Percentiles rank a stretch among this genome's conserved stretches.
Conservation (phyloP, 1,140 invertebrate species). For the Leptinotarsa undecemlineata region DNA sequence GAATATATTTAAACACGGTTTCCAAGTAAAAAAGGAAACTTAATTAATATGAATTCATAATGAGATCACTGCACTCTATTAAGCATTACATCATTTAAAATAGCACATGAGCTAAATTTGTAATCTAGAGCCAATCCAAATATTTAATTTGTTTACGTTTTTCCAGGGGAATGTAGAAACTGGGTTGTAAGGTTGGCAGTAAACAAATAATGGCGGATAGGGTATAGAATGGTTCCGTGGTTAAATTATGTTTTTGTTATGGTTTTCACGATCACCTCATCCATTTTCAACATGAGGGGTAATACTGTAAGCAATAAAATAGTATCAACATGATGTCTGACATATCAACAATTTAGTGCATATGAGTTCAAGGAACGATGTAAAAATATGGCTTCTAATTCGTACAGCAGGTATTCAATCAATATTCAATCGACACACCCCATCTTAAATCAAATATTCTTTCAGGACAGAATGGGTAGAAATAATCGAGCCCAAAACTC, state of each 20-base stretch:
- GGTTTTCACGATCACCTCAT: conserved; percentile 35
- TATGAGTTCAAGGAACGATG: conserved; percentile 34
- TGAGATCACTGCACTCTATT: conserved; percentile 14
- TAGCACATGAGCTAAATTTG: conserved; percentile 8
- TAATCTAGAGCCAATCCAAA: conserved; percentile 17
- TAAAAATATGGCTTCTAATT: conserved; percentile 53
- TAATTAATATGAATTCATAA: conserved; percentile 7
- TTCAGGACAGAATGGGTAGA: conserved; percentile 95
- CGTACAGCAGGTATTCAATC: conserved; percentile 54
- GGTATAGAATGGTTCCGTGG: conserved; percentile 33
- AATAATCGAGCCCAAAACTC: conserved; percentile 96
- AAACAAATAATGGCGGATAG: conserved; percentile 43
- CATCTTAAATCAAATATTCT: conserved; percentile 33
- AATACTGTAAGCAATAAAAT: conserved; percentile 39
- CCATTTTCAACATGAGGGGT: conserved; percentile 37
- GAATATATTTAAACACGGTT: too few species aligned
- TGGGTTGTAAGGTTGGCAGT: conserved; percentile 26
- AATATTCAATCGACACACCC: conserved; percentile 50
- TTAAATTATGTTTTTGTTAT: conserved; percentile 39
- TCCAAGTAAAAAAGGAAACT: too few species aligned
- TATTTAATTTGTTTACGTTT: conserved; percentile 25
- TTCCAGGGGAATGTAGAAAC: conserved; percentile 22
- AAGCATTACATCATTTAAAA: conserved; percentile 13
- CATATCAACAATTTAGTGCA: conserved; percentile 42
- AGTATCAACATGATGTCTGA: conserved; percentile 38